Conservation (phyloP, 1,140 invertebrate species). For the Drosophila nebulosa region DNA sequence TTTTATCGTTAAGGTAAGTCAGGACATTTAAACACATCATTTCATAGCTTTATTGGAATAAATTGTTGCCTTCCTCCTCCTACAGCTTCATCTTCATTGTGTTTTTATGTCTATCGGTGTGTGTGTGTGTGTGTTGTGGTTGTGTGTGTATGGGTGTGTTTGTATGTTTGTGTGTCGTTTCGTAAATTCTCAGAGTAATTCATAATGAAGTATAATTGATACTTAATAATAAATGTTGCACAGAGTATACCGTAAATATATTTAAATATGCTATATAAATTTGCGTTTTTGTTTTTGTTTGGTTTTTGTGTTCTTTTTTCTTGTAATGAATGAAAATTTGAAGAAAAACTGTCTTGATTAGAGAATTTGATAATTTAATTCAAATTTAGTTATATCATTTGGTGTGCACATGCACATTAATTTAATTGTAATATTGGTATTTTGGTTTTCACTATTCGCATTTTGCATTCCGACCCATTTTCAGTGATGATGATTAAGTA, state of each 20-base stretch:
- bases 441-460: constrained; percentile 7
- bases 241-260: constrained; percentile 65
- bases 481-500: constrained; percentile 67
- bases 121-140: neutral
- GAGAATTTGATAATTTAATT: constrained; percentile 56
- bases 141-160: constrained; percentile 42
- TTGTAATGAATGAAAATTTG: constrained; percentile 53
- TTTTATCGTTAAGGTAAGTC: neutral
- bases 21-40: constrained; percentile 67
- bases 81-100: constrained; percentile 8
- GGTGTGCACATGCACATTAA: constrained; percentile 56
- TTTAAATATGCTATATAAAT: constrained; percentile 66
- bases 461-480: constrained; percentile 22
- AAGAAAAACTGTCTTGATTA: constrained; percentile 59
- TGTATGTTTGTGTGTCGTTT: constrained; percentile 18
- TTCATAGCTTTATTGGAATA: constrained; percentile 77
- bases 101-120: constrained; percentile 26
- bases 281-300: constrained; percentile 26
- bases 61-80: constrained; percentile 59
- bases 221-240: constrained; percentile 76
- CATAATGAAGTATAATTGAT: constrained; percentile 75
- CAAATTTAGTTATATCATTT: constrained; percentile 54
- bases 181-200: constrained; percentile 70
- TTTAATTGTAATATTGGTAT: constrained; percentile 59
- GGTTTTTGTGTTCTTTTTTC: constrained; percentile 34